phyloP scores from a whole-genome alignment of 2,113 vertebrate species.

The Pseudopipra pipra region DNA sequence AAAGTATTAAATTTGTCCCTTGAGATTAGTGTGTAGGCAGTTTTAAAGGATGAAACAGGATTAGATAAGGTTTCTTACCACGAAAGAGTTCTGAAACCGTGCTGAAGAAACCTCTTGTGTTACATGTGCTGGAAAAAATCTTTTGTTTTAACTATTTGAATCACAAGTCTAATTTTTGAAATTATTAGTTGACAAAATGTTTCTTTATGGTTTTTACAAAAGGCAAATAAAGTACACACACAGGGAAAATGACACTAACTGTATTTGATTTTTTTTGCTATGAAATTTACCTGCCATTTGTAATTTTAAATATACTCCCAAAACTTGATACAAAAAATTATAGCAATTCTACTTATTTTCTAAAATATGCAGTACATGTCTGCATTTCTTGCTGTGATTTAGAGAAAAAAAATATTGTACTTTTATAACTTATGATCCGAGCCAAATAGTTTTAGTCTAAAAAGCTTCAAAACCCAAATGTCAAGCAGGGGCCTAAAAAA shows the following conservation, averaged over 20 bases:
- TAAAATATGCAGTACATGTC: constrained; percentile 40
- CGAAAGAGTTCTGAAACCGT: constrained; percentile 72
- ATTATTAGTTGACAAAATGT: constrained; percentile 72
- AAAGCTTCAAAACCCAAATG: constrained; percentile 26
- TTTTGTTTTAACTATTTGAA: constrained; percentile 74
- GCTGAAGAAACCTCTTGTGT: constrained; percentile 66
- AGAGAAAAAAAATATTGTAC: constrained; percentile 5
- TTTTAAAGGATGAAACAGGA: constrained; percentile 83
- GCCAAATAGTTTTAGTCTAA: constrained; percentile 20
- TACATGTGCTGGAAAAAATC: constrained; percentile 58
- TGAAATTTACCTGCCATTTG: constrained; percentile 33
- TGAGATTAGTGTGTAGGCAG: constrained; percentile 78
- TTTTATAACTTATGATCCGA: constrained; percentile 14
- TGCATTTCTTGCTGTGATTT: constrained; percentile 32
- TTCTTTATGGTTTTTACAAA: constrained; percentile 50
- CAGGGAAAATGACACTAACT: constrained; percentile 33
- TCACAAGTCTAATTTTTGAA: constrained; percentile 58
- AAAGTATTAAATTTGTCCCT: constrained; percentile 88
- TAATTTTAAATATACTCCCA: constrained; percentile 56
- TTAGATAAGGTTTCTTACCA: constrained; percentile 81
- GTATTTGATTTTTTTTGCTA: constrained; percentile 39
- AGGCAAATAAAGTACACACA: constrained; percentile 22
- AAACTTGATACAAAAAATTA: constrained; percentile 27
- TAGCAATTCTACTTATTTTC: constrained; percentile 37
- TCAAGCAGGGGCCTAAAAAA: not conserved